phyloP scores from a whole-genome alignment of 1,140 invertebrate species.

The Trichoplusia ni region DNA sequence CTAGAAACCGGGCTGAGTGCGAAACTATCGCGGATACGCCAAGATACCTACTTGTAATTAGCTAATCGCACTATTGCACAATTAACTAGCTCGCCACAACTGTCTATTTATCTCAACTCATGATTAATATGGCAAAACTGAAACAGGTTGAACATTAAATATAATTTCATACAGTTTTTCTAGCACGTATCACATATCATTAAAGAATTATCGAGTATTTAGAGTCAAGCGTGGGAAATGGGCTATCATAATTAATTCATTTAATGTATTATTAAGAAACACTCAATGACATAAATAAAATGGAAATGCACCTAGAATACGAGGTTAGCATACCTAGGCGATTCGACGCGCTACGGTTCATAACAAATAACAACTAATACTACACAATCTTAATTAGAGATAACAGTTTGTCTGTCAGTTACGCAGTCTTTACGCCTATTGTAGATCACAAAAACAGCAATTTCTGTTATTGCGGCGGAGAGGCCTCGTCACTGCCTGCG shows the following conservation, averaged over 20 bases:
- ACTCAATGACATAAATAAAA: too few relatives aligned
- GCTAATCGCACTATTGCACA: conserved; percentile 54
- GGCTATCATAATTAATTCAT: not conserved
- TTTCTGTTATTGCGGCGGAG: not conserved
- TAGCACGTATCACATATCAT: not conserved
- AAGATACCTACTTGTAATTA: conserved; percentile 47
- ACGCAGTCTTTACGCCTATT: conserved; percentile 28
- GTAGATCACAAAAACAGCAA: conserved; percentile 16
- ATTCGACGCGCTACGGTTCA: too few relatives aligned
- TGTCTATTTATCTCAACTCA: conserved; percentile 31
- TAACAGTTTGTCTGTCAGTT: conserved; percentile 19
- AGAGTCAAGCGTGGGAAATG: conserved; percentile 2
- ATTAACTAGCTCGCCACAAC: conserved; percentile 38
- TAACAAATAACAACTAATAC: not conserved
- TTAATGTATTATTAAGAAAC: not conserved
- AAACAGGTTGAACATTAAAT: conserved; percentile 31
- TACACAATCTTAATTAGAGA: not conserved
- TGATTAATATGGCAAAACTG: conserved; percentile 26
- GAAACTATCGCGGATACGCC: conserved; percentile 3
- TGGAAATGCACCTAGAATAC: too few relatives aligned
- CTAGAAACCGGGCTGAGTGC: conserved; percentile 6
- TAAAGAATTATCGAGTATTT: conserved; percentile 4
- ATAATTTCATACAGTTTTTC: conserved; percentile 26
- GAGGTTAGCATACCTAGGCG: too few relatives aligned
- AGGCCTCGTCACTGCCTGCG: not conserved